Evolutionary conservation across 2,797 vertebrate species (phyloP).

Genomic region (Neopelma chrysocephalum): DNA sequence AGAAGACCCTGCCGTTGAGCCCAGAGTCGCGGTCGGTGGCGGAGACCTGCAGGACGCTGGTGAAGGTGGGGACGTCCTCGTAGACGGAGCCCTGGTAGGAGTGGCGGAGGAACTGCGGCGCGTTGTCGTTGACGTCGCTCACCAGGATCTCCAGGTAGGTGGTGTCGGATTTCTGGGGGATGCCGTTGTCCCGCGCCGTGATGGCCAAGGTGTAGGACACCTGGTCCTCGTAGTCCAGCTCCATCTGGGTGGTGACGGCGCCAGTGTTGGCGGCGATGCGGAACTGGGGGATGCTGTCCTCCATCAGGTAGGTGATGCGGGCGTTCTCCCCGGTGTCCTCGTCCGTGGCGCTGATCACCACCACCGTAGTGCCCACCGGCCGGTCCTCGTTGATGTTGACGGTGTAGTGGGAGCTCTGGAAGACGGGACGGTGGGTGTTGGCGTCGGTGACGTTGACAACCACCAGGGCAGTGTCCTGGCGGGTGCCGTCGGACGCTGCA

Average conservation of each 20-base stretch:
- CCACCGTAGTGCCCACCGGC: conserved; percentile 87
- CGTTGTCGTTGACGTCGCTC: conserved; percentile 94
- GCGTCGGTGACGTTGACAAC: conserved; percentile 93
- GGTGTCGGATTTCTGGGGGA: conserved; percentile 96
- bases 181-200: conserved; percentile 93
- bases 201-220: conserved; percentile 95
- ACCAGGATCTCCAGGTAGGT: conserved; percentile 97
- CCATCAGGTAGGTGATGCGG: conserved; percentile 94
- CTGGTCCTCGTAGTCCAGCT: conserved; percentile 96
- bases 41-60: conserved; percentile 92
- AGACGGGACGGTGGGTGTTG: conserved; percentile 95
- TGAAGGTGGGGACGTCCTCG: conserved; percentile 92
- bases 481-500: conserved; percentile 89
- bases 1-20: conserved; percentile 91
- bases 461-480: conserved; percentile 87
- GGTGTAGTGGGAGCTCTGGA: conserved; percentile 97
- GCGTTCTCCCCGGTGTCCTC: conserved; percentile 96
- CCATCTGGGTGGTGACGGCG: conserved; percentile 91
- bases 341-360: conserved; percentile 92
- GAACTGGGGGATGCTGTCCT: conserved; percentile 98
- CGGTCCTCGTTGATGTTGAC: conserved; percentile 92
- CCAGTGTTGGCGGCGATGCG: conserved; percentile 87
- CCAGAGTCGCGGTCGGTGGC: conserved; percentile 92
- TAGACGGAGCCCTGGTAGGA: conserved; percentile 89
- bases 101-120: conserved; percentile 89